Evolutionary conservation across 2,113 vertebrate species (phyloP).

Genomic region (Melanerpes aurifrons): DNA sequence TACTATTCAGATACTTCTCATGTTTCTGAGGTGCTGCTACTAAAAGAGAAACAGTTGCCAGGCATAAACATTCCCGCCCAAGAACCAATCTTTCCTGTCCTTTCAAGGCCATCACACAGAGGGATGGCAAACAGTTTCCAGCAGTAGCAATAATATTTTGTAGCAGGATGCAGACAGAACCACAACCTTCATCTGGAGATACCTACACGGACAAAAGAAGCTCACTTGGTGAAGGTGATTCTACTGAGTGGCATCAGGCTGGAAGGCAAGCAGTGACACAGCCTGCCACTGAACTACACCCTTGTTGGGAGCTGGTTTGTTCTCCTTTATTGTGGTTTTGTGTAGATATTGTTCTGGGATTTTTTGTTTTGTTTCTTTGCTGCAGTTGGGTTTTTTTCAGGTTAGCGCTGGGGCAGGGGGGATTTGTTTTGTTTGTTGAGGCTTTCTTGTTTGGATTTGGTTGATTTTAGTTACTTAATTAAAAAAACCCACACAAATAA

Average conservation of each 20-base stretch:
- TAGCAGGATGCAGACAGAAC: not conserved
- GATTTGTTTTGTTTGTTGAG: not conserved
- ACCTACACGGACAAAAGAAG: not conserved
- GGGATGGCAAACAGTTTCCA: not conserved
- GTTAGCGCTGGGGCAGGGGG: too few relatives aligned
- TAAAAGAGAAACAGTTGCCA: not conserved
- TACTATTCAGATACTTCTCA: not conserved
- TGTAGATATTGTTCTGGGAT: not conserved
- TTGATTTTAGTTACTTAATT: not conserved
- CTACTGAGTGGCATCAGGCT: fast-evolving
- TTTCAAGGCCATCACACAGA: not conserved
- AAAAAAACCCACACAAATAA: not conserved
- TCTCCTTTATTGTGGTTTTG: not conserved
- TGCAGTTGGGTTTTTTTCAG: not conserved
- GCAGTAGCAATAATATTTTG: not conserved
- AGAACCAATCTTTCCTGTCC: not conserved
- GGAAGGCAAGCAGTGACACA: not conserved
- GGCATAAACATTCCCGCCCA: not conserved
- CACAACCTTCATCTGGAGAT: not conserved
- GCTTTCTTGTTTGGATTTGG: not conserved
- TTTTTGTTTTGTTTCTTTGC: not conserved
- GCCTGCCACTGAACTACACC: not conserved
- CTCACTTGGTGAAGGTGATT: not conserved
- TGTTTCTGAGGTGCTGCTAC: not conserved
- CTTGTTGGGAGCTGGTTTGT: not conserved